A percentile compares a stretch with the other conserved stretches of the same genome.
These are phyloP conservation scores for Drosophila subpulchrella DNA, from an alignment of 1,140 invertebrate species.

Conservation along the genomic window DNA sequence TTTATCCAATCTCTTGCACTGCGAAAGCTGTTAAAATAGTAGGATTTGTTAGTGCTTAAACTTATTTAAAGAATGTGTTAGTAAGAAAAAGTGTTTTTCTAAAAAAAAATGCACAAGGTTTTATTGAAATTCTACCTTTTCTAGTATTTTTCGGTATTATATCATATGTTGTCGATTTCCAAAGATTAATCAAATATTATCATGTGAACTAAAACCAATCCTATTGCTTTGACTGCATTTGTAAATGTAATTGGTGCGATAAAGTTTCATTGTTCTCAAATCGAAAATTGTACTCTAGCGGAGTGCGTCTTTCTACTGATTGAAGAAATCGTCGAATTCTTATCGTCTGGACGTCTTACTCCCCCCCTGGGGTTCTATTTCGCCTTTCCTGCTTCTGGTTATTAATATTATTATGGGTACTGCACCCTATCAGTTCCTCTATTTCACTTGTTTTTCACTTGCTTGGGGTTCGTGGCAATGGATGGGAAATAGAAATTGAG, in stretches of 20 bases:
- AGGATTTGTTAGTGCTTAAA: background rate
- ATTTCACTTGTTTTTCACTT: constrained; percentile 5
- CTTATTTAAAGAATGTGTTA: background rate
- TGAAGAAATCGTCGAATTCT: constrained; percentile 48
- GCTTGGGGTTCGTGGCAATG: background rate
- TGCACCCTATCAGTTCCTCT: constrained; percentile 23
- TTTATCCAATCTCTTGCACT: background rate
- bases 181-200: background rate
- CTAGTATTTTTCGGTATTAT: too few relatives aligned
- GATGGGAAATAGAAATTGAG: constrained; percentile 10
- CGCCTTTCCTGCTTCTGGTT: constrained; percentile 29
- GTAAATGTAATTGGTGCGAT: constrained; percentile 40
- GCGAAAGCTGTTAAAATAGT: background rate
- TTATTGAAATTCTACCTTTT: too few relatives aligned
- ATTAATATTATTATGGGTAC: background rate
- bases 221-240: constrained; percentile 1
- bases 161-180: too few relatives aligned
- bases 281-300: constrained; percentile 16
- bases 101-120: background rate
- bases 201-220: background rate
- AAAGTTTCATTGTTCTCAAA: constrained; percentile 55
- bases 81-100: background rate
- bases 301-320: constrained; percentile 35
- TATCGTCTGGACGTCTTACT: constrained; percentile 18
- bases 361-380: constrained; percentile 4